These are phyloP conservation scores for Cathartes aura DNA, from an alignment of 2,113 vertebrate genomes.

Conservation along the genomic window DNA sequence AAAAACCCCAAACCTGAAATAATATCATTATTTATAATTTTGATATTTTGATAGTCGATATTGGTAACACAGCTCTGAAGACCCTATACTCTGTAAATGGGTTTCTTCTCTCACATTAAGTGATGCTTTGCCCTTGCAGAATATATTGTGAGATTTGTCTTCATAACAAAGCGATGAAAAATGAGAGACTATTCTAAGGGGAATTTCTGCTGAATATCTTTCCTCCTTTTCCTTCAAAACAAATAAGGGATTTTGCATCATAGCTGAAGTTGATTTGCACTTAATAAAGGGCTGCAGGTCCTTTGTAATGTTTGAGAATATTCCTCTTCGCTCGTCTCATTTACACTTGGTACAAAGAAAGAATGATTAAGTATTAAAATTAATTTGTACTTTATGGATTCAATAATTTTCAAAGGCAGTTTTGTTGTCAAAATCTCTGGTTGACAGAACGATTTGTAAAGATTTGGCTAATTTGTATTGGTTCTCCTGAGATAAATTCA, in stretches of 20 bases:
- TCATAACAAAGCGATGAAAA: not conserved
- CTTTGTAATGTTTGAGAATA: not conserved
- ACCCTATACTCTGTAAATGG: not conserved
- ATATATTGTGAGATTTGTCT: not conserved
- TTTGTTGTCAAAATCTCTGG: not conserved
- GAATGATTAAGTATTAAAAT: not conserved
- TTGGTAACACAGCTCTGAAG: not conserved
- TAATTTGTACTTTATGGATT: not conserved
- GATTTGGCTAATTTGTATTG: not conserved
- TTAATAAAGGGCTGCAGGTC: not conserved
- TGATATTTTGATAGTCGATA: not conserved
- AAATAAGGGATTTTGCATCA: not conserved
- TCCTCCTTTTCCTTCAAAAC: not conserved
- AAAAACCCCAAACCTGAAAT: fast-evolving
- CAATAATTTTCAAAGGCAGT: not conserved
- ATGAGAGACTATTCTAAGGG: not conserved
- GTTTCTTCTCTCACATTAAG: not conserved
- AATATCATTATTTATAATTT: not conserved
- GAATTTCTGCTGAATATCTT: not conserved
- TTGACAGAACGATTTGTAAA: not conserved
- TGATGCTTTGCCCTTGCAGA: not conserved
- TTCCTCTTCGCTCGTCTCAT: not conserved
- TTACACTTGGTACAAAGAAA: not conserved
- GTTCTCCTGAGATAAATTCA: not conserved
- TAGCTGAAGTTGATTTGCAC: not conserved